A percentile compares a stretch with the other conserved stretches of the same genome.
Conservation (phyloP, 2,797 vertebrate species). For the Rhynchotus rufescens region DNA sequence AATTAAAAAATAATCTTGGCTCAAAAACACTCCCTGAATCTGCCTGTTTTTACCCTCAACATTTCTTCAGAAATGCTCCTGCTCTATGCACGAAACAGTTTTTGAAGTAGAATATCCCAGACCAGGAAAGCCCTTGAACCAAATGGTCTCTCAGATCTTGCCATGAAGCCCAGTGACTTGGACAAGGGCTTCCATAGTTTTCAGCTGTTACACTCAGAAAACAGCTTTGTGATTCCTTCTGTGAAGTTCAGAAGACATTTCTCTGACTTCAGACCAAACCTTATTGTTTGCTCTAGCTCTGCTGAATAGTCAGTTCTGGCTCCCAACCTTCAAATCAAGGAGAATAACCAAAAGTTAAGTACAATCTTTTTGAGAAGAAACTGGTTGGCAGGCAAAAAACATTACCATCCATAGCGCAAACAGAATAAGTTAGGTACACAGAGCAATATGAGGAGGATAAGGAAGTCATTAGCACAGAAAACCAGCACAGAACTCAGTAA, state of each 20-base stretch:
- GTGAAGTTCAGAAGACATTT: neutral
- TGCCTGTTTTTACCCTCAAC: neutral
- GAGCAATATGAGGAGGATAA: neutral
- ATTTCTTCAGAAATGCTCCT: neutral
- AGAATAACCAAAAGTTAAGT: neutral
- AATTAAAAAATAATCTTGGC: neutral
- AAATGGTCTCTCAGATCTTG: neutral
- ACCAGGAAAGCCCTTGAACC: neutral
- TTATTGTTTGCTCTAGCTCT: neutral
- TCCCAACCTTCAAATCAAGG: neutral
- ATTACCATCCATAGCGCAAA: neutral
- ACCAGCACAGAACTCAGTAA: neutral
- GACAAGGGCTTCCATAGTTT: neutral
- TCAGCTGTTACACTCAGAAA: neutral
- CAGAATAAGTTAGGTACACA: neutral
- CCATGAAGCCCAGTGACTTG: neutral
- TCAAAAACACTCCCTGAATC: neutral
- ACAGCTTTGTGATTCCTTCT: neutral
- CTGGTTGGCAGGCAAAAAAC: neutral
- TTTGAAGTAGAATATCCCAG: neutral
- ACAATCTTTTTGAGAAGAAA: neutral
- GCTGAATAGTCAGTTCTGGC: neutral
- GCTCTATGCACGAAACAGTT: neutral
- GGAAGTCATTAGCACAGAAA: neutral
- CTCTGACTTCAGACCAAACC: neutral